Percentiles rank a stretch among this genome's conserved stretches.
These are phyloP conservation scores for Penaeus monodon DNA, from an alignment of 2,888 invertebrate genomes.

Conservation along the genomic window DNA sequence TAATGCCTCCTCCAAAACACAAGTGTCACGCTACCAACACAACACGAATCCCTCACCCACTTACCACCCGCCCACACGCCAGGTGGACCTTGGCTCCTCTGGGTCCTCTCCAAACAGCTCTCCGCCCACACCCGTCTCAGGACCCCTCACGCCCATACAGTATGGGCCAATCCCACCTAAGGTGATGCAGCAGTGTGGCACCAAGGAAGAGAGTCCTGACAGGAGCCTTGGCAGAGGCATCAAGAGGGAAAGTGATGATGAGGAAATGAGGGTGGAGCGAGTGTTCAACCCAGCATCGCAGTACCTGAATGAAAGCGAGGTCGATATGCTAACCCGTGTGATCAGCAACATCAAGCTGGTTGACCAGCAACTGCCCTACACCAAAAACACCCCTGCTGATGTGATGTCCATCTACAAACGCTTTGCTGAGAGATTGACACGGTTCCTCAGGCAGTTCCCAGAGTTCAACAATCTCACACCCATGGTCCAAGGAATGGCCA, in stretches of 20 bases:
- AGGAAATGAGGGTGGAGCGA: slow-evolving; percentile 46
- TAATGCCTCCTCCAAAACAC: slow-evolving; percentile 39
- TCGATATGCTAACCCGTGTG: slow-evolving; percentile 50
- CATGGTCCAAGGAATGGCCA: slow-evolving; percentile 35
- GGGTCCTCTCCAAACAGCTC: slow-evolving; percentile 58
- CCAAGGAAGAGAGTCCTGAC: slow-evolving; percentile 49
- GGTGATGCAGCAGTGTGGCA: slow-evolving; percentile 7
- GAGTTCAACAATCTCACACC: slow-evolving; percentile 48
- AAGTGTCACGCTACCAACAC: slow-evolving; percentile 33
- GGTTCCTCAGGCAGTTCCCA: slow-evolving; percentile 55
- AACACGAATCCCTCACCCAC: slow-evolving; percentile 30
- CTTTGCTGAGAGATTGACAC: slow-evolving; percentile 54
- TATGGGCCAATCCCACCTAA: slow-evolving; percentile 56
- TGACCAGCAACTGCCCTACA: slow-evolving; percentile 54
- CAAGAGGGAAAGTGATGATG: slow-evolving; percentile 53
- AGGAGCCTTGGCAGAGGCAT: slow-evolving; percentile 50
- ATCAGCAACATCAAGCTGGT: slow-evolving; percentile 59
- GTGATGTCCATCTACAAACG: slow-evolving; percentile 51
- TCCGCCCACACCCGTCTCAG: slow-evolving; percentile 51
- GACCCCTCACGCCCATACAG: slow-evolving; percentile 54
- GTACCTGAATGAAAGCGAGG: slow-evolving; percentile 48
- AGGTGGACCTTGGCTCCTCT: slow-evolving; percentile 42
- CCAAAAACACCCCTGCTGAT: slow-evolving; percentile 15
- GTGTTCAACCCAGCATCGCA: slow-evolving; percentile 56
- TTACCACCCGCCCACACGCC: slow-evolving; percentile 48